Evolutionary conservation across 2,797 vertebrate genomes (phyloP).

Genomic region (Antennarius maculatus): DNA sequence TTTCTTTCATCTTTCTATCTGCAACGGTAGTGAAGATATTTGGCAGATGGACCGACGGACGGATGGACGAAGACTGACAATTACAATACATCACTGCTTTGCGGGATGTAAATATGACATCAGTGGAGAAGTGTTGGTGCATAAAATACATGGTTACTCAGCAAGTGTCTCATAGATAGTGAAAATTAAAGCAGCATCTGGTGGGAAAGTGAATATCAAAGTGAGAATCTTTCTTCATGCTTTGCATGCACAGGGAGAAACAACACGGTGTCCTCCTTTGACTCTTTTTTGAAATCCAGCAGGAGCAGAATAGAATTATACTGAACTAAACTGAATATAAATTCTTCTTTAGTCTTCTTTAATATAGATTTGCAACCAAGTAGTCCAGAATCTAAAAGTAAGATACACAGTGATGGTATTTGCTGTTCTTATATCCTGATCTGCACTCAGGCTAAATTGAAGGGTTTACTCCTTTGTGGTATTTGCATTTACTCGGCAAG

Average conservation of each 20-base stretch:
- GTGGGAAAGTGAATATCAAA: constrained; percentile 27
- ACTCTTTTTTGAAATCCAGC: constrained; percentile 7
- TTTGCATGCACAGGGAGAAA: neutral
- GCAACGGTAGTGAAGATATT: too few species aligned
- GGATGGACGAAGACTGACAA: too few species aligned
- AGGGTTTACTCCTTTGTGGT: constrained; percentile 31
- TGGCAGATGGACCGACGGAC: too few species aligned
- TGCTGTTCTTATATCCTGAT: constrained; percentile 8
- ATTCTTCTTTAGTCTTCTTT: neutral
- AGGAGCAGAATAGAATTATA: neutral
- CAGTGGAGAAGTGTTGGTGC: constrained; percentile 2
- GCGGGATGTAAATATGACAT: constrained; percentile 21
- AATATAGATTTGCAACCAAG: neutral
- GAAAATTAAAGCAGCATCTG: constrained; percentile 9
- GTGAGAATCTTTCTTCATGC: neutral
- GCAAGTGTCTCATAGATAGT: neutral
- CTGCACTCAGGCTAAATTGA: constrained; percentile 8
- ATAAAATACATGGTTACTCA: constrained; percentile 8
- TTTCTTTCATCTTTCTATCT: too few species aligned
- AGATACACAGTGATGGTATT: neutral
- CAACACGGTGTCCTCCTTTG: neutral
- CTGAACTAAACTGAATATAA: neutral
- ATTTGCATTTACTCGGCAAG: constrained; percentile 38
- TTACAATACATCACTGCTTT: too few species aligned
- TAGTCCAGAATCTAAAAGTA: neutral